Percentiles rank a stretch among this genome's conserved stretches.
Conservation (phyloP, 2,797 vertebrate species). For the Gadopsis marmoratus region DNA sequence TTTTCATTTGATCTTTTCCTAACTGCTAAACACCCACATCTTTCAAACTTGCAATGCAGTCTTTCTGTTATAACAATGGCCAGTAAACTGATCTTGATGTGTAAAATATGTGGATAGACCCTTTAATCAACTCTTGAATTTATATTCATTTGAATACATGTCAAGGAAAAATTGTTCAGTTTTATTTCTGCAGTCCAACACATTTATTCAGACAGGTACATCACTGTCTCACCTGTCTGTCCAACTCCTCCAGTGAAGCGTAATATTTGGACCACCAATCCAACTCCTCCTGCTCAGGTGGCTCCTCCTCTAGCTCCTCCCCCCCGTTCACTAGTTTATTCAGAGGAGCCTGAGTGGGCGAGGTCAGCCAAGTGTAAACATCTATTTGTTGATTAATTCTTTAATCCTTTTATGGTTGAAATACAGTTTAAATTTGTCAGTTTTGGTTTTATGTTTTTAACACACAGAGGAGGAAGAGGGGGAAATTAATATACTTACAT, state of each 20-base stretch:
- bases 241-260: conserved; percentile 89
- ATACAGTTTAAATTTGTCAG: neutral
- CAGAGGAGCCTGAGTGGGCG: conserved; percentile 80
- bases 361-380: neutral
- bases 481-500: conserved; percentile 60
- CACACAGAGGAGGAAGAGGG: neutral
- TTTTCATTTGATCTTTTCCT: too few relatives aligned
- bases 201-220: neutral
- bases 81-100: neutral
- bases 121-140: neutral
- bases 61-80: neutral
- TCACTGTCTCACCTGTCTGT: conserved; percentile 78
- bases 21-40: too few relatives aligned
- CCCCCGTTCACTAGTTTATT: conserved; percentile 82
- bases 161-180: neutral
- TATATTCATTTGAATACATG: too few relatives aligned
- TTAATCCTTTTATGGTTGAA: neutral
- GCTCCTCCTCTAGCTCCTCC: conserved; percentile 90
- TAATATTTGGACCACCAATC: conserved; percentile 99
- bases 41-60: too few relatives aligned
- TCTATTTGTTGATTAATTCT: neutral
- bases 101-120: neutral
- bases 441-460: neutral
- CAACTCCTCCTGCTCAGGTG: conserved; percentile 91
- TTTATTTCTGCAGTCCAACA: neutral